Conservation (phyloP, 1,140 invertebrate genomes). For the Drosophila funebris region DNA sequence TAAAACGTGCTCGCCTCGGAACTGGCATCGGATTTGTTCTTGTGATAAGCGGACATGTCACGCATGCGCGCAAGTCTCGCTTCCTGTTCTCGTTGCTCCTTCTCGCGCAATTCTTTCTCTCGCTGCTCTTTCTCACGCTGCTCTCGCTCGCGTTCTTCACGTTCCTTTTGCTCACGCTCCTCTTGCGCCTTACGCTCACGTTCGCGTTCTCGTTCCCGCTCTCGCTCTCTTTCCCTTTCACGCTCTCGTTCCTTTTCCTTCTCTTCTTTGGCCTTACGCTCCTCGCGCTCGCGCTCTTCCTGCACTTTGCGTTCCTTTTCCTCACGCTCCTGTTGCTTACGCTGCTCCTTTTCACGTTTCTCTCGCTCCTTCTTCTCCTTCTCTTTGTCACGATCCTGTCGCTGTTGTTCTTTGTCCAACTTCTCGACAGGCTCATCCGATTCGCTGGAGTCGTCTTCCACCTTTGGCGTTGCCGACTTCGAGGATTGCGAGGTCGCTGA, state of each 20-base stretch:
- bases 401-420: constrained; percentile 58
- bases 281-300: constrained; percentile 59
- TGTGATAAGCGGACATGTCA: constrained; percentile 65
- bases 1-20: constrained; percentile 60
- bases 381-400: constrained; percentile 53
- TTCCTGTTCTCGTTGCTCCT: constrained; percentile 59
- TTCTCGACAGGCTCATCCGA: constrained; percentile 58
- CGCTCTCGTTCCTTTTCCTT: constrained; percentile 58
- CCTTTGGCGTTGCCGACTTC: constrained; percentile 64
- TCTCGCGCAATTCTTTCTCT: constrained; percentile 32
- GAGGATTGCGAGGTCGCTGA: constrained; percentile 61
- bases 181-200: constrained; percentile 74
- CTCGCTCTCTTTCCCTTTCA: constrained; percentile 80
- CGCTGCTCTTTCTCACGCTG: constrained; percentile 42
- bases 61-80: constrained; percentile 64
- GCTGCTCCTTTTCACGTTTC: constrained; percentile 50
- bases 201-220: constrained; percentile 77
- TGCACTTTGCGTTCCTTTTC: constrained; percentile 65
- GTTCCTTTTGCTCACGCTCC: constrained; percentile 69
- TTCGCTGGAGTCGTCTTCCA: constrained; percentile 70
- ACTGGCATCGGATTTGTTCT: constrained; percentile 61
- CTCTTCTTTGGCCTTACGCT: constrained; percentile 74
- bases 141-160: constrained; percentile 81
- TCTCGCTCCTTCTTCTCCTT: constrained; percentile 72
- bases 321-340: constrained; percentile 43